A percentile compares a stretch with the other conserved stretches of the same genome.
These are phyloP conservation scores for Nansenia antarctica DNA, from an alignment of 2,113 vertebrate species.

Conservation along the genomic window DNA sequence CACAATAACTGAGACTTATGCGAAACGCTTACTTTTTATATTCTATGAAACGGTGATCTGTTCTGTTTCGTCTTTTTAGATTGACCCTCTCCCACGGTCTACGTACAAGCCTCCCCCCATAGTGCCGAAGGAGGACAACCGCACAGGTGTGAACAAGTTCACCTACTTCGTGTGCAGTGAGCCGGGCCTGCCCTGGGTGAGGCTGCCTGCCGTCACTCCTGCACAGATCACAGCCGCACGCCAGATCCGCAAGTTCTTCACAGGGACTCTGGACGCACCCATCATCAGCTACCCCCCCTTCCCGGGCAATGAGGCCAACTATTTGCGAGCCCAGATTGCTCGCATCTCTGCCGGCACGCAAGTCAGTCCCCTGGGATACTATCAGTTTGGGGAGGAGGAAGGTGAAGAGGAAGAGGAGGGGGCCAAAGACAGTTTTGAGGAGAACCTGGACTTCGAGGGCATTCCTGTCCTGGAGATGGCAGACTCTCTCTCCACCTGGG, in stretches of 20 bases:
- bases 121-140: constrained; percentile 81
- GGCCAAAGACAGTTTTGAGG: no score
- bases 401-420: no score
- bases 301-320: constrained; percentile 90
- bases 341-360: constrained; percentile 93
- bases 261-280: constrained; percentile 81
- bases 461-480: constrained; percentile 77
- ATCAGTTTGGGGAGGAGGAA: constrained; percentile 85
- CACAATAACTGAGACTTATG: no score
- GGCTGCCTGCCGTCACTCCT: constrained; percentile 86
- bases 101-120: constrained; percentile 78
- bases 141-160: constrained; percentile 86
- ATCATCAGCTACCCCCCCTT: constrained; percentile 89
- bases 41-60: neutral
- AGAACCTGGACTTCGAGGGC: no score
- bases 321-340: constrained; percentile 91
- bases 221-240: constrained; percentile 86
- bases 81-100: constrained; percentile 75
- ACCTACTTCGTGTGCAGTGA: constrained; percentile 92
- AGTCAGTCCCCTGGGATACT: constrained; percentile 89
- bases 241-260: constrained; percentile 87
- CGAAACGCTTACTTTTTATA: neutral
- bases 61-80: constrained; percentile 44
- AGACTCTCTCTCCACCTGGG: constrained; percentile 85
- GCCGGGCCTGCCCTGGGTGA: constrained; percentile 86